Base-by-base conservation (phyloP, 2,113 vertebrate species). In the Propithecus coquereli region DNA sequence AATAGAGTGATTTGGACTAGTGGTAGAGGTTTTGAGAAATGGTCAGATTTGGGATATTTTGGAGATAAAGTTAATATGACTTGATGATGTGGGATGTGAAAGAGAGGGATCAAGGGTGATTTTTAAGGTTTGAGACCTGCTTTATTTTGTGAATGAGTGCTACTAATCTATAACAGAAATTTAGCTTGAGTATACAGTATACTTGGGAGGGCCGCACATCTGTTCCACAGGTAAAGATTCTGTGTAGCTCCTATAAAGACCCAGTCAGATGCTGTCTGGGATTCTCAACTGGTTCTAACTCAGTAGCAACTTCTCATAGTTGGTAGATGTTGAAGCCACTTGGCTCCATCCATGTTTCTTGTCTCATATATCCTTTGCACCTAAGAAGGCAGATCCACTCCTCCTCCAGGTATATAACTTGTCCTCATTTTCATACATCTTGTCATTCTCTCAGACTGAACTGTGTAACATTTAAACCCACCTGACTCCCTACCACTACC, bases 41-140 rank as follows among this genome's bases (percentile, higher is more conserved):
- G 54, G 57, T 85, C 54, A 95, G 32, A 73, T 81, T 94, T 83
- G 61, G 30, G 40, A 32, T 84, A 87, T 76, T 92, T 96, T 87
- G 54, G 73, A 87, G 43, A 43, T 79, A 90, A 4, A 87, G n/a
- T 40, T 73, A 45, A 81, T 61, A 76, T 9, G 73, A 63, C n/a
- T 82, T 83, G 37, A 43, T 86, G 82, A 22, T 85, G 10, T 68
- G 30, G 14, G 3, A 54, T 61, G 13, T 94, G 5, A 40, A 40
- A 90, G 20, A 87, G 34, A 83, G 30, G 37, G 30, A 74, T 47
- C 34, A 34, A 84, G 27, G 37, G 18, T 90, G 30, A 81, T 90
- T 73, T 93, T 37, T 94, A 80, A 79, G 18, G 37, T 74, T 90
- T 74, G 47, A 80, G 5, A 57, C 73, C 68, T 92, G 17, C 52